Evolutionary conservation across 2,888 invertebrate genomes (phyloP).

Genomic region (Choreutis nemorana): DNA sequence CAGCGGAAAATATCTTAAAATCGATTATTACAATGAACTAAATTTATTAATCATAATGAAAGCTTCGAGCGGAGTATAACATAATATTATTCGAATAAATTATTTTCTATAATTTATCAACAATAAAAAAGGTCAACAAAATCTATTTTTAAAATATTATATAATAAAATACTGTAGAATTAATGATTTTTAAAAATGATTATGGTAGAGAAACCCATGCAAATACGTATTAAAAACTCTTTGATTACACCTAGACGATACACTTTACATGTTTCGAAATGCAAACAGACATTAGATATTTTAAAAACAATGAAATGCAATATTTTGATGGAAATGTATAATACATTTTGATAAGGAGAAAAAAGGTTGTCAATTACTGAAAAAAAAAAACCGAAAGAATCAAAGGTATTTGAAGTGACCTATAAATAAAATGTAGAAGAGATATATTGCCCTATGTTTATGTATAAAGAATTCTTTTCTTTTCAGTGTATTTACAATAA

Average conservation of each 20-base stretch:
- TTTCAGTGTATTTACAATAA: no score
- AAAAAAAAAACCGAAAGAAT: no score
- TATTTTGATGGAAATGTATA: conserved; percentile 26
- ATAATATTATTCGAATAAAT: conserved; percentile 40
- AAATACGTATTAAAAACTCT: conserved; percentile 23
- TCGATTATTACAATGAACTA: no score
- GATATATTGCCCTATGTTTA: no score
- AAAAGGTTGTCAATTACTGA: not conserved
- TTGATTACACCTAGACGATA: conserved; percentile 8
- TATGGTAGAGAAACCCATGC: conserved; percentile 14
- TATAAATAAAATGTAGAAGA: no score
- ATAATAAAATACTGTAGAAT: conserved; percentile 27
- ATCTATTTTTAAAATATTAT: conserved; percentile 44
- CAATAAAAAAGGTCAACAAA: conserved; percentile 48
- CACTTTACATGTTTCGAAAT: conserved; percentile 8
- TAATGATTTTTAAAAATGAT: conserved; percentile 1
- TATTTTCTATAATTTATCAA: conserved; percentile 35
- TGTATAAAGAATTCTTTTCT: no score
- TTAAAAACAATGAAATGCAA: conserved; percentile 22
- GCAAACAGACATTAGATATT: conserved; percentile 11
- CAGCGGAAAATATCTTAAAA: no score
- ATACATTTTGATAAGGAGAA: conserved; percentile 2
- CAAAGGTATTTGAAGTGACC: no score
- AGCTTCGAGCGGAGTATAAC: no score
- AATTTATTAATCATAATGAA: no score